Percentiles rank a stretch among this genome's conserved stretches.
These are phyloP conservation scores for Luperina testacea DNA, from an alignment of 2,888 invertebrate species.

Conservation along the genomic window DNA sequence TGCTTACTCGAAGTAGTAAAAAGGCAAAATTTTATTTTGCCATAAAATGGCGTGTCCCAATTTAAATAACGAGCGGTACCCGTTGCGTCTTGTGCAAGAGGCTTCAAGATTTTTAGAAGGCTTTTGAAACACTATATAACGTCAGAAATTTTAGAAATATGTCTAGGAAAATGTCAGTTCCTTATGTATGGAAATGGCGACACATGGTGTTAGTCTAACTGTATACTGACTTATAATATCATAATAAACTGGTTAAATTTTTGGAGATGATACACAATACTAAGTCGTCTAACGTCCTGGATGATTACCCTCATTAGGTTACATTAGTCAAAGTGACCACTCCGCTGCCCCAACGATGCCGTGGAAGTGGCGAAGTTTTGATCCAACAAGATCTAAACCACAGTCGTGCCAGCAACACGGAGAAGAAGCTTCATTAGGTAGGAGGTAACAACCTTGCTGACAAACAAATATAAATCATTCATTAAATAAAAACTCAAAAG, in stretches of 20 bases:
- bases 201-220: background rate
- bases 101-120: conserved; percentile 30
- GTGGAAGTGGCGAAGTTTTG: no score
- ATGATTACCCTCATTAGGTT: background rate
- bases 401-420: no score
- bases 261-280: background rate
- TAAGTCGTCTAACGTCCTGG: background rate
- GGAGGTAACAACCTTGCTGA: background rate
- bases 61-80: conserved; percentile 56
- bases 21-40: conserved; percentile 27
- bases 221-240: background rate
- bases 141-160: conserved; percentile 6
- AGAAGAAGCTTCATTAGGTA: background rate
- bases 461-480: background rate
- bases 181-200: no score
- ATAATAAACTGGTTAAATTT: background rate
- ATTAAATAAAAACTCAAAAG: background rate
- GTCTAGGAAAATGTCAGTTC: background rate
- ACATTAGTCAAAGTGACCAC: no score
- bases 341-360: no score
- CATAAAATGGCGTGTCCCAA: conserved; percentile 44
- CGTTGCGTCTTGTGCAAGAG: conserved; percentile 12
- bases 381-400: no score
- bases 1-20: conserved; percentile 27
- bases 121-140: conserved; percentile 18